Base-by-base conservation (phyloP, 1,140 invertebrate species). In the Drosophila carrolli region DNA sequence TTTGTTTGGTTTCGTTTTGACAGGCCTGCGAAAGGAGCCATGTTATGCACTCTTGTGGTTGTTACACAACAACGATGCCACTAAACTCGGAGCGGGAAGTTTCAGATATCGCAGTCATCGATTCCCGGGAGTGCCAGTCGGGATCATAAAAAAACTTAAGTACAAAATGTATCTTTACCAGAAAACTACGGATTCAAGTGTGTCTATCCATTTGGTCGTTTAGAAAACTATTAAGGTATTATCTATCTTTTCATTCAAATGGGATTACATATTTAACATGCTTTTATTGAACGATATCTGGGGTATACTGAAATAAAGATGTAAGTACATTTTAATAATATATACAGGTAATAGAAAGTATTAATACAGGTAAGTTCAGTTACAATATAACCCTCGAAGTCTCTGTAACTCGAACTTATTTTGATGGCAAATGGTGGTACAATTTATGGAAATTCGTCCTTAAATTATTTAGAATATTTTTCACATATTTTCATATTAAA, bases 1-100 rank as follows among this genome's bases (percentile, higher is more conserved):
- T 70, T 75, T 83, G 80, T 82, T 81, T 78, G 79, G 67, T 67
- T 82, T 55, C 79, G 79, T 82, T 81, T 75, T 82, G 80, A 82
- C 80, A 82, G 65, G 66, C 50, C 38, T 23, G 50, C 29, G 32
- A 43, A 53, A 55, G 51, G 40, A 55, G 53, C 53, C 51, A n/a
- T 72, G 68, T 72, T 72, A 43, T 71, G 38, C 27, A 29, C 8
- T 47, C 46, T 68, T 57, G 50, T 70, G 44, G 29, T 68, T 72
- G 68, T 58, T 40, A 71, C 68, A 27, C 37, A 72, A 72, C 68
- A 72, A 44, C 40, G 19, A 23, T 14, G 65, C 37, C 61, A 53
- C 38, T 68, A 72, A 71, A 58, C 1, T 48, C 23, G 37, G 14
- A 5, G 35, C 19, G 47, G 8, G 4, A 54, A 48, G 65, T 71